Percentiles rank a stretch among this genome's conserved stretches.
These are phyloP conservation scores for Tyrophagus putrescentiae DNA, from an alignment of 1,140 invertebrate species.

Conservation along the genomic window DNA sequence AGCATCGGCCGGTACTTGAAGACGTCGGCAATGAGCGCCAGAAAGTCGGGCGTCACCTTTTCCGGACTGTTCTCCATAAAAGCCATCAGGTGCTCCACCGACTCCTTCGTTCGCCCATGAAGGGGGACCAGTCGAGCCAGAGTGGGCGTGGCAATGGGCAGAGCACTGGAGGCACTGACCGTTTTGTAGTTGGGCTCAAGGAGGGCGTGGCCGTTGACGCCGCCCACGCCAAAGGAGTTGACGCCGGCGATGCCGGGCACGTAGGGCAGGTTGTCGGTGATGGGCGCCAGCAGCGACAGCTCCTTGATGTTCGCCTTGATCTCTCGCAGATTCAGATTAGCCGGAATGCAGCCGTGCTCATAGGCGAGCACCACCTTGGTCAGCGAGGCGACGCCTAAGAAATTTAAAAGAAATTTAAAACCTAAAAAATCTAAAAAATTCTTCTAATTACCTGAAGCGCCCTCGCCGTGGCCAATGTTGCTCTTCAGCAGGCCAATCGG, in stretches of 20 bases:
- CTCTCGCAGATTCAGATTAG: constrained; percentile 71
- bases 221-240: constrained; percentile 22
- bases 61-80: constrained; percentile 32
- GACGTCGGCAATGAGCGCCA: constrained; percentile 16
- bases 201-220: constrained; percentile 18
- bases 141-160: constrained; percentile 18
- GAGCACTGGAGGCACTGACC: constrained; percentile 32
- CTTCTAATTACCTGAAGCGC: constrained; percentile 77
- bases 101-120: constrained; percentile 25
- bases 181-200: constrained; percentile 45
- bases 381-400: constrained; percentile 64
- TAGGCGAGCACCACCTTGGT: constrained; percentile 76
- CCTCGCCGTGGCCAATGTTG: constrained; percentile 94
- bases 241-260: constrained; percentile 13
- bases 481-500: constrained; percentile 89
- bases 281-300: constrained; percentile 61
- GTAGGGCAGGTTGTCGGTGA: constrained; percentile 23
- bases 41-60: constrained; percentile 21
- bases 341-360: constrained; percentile 67
- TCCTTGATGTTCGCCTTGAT: constrained; percentile 80
- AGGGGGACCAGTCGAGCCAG: constrained; percentile 15
- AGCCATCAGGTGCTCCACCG: constrained; percentile 34
- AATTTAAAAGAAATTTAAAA: no score
- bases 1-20: constrained; percentile 9
- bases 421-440: no score